phyloP scores from a whole-genome alignment of 2,113 vertebrate species.

The Paracanthobrama guichenoti region DNA sequence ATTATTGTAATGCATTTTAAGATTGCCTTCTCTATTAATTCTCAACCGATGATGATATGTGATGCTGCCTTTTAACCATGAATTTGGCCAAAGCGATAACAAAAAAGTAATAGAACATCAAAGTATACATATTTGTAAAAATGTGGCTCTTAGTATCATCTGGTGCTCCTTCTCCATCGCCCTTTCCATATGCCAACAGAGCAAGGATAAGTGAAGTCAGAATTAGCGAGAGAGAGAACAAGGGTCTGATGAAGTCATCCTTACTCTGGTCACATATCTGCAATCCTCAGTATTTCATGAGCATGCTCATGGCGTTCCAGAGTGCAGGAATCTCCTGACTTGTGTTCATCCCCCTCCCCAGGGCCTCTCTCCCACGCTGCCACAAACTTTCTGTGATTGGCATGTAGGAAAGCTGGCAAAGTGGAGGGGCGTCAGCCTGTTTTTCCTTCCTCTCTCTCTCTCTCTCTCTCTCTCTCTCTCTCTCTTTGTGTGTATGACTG shows the following conservation, averaged over 20 bases:
- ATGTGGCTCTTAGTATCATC: background rate
- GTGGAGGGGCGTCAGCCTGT: background rate
- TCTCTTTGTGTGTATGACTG: background rate
- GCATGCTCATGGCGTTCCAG: background rate
- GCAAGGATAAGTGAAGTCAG: background rate
- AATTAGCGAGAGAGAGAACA: background rate
- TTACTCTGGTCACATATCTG: constrained; percentile 7
- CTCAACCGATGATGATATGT: no score
- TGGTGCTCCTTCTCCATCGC: background rate
- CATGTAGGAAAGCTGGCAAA: constrained; percentile 27
- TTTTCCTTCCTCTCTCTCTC: background rate
- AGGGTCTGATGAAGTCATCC: constrained; percentile 27
- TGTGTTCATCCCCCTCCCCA: background rate
- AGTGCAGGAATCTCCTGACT: constrained; percentile 32
- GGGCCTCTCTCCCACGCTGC: constrained; percentile 21
- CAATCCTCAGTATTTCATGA: constrained; percentile 5
- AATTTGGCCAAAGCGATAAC: no score
- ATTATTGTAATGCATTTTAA: no score
- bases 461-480: background rate
- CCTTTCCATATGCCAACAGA: background rate
- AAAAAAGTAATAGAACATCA: no score
- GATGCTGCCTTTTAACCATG: no score
- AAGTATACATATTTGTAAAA: no score
- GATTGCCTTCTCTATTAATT: no score
- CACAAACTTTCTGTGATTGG: constrained; percentile 23